Conservation (phyloP, 1,140 invertebrate genomes). For the Drosophila erecta region DNA sequence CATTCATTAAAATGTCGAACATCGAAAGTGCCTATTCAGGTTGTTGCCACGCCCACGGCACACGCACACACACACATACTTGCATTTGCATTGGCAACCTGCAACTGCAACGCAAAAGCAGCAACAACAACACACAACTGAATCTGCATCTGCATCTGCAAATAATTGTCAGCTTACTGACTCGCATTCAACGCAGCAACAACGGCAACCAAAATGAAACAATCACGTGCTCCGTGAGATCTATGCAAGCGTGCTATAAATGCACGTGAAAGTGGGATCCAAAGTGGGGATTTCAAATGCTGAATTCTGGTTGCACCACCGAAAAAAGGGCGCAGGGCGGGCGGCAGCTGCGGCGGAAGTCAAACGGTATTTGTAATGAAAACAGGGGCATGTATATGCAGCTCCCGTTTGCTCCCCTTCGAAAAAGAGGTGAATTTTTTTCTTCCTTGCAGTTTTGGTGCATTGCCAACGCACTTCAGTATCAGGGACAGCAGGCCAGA, state of each 20-base stretch:
- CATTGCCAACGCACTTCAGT: slow-evolving; percentile 78
- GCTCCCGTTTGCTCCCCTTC: slow-evolving; percentile 7
- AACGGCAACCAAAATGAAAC: slow-evolving; percentile 76
- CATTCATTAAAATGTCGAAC: slow-evolving; percentile 83
- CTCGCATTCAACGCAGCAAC: slow-evolving; percentile 63
- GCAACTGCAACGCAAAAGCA: slow-evolving; percentile 13
- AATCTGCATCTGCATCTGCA: slow-evolving; percentile 65
- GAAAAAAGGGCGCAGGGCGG: neutral
- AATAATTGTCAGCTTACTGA: slow-evolving; percentile 83
- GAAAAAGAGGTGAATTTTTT: slow-evolving; percentile 5
- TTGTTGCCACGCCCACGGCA: slow-evolving; percentile 72
- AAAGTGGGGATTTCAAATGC: slow-evolving; percentile 54
- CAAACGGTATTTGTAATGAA: slow-evolving; percentile 83
- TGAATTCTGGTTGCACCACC: slow-evolving; percentile 21
- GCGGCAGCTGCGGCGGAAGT: slow-evolving; percentile 66
- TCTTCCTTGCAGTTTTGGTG: slow-evolving; percentile 46
- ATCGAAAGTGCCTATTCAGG: slow-evolving; percentile 82
- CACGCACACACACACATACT: slow-evolving; percentile 20
- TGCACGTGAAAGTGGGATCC: slow-evolving; percentile 80
- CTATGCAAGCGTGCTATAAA: slow-evolving; percentile 78
- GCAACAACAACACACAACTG: slow-evolving; percentile 24
- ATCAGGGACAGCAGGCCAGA: slow-evolving; percentile 18
- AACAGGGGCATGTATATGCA: slow-evolving; percentile 78
- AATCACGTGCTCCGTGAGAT: slow-evolving; percentile 81
- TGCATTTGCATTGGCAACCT: slow-evolving; percentile 21